A percentile compares a stretch with the other conserved stretches of the same genome.
phyloP scores from a whole-genome alignment of 2,113 vertebrate genomes.

The Anser cygnoides region DNA sequence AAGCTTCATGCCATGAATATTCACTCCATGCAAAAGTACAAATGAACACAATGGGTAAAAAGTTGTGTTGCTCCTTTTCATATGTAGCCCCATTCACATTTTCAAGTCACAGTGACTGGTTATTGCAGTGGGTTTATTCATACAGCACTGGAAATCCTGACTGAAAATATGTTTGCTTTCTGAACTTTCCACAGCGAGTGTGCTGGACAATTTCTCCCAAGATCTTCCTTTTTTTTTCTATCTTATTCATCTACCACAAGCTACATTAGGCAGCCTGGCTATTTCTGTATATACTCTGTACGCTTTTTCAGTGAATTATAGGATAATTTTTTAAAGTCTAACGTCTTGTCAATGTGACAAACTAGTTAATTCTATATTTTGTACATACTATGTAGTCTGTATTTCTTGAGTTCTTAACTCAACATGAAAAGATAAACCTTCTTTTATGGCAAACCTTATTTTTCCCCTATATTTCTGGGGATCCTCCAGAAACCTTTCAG shows the following conservation, averaged over 20 bases:
- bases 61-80: background rate
- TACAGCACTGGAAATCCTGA: background rate
- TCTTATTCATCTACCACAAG: background rate
- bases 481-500: background rate
- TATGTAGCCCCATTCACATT: background rate
- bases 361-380: background rate
- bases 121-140: background rate
- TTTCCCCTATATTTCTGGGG: background rate
- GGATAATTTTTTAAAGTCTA: background rate
- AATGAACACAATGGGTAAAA: background rate
- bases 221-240: background rate
- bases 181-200: background rate
- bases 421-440: background rate
- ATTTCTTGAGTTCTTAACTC: background rate
- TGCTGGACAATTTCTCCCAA: background rate
- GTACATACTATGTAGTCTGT: background rate
- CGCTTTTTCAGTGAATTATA: background rate
- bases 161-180: background rate
- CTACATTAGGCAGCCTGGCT: background rate
- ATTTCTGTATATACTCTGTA: background rate
- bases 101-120: accelerated
- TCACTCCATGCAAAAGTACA: background rate
- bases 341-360: background rate
- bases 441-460: background rate
- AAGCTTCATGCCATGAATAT: background rate